Evolutionary conservation across 2,113 vertebrate genomes (phyloP).

Genomic region (Tragulus kanchil): DNA sequence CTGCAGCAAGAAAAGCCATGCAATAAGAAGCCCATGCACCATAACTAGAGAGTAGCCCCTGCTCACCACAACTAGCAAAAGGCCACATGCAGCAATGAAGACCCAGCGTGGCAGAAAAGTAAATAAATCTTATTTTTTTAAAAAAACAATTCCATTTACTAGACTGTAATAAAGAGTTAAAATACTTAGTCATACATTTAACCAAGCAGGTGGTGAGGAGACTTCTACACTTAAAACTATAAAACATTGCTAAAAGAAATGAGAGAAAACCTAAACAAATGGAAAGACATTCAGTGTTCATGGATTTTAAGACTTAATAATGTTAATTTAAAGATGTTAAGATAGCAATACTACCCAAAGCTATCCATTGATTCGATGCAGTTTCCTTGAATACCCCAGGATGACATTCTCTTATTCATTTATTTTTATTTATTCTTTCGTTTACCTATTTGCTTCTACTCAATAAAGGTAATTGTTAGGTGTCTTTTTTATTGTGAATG

Average conservation of each 20-base stretch:
- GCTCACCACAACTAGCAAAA: neutral
- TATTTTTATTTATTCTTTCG: constrained; percentile 38
- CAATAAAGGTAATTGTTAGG: neutral
- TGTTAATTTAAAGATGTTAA: neutral
- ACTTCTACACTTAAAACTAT: neutral
- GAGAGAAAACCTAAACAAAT: neutral
- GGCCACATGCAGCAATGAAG: neutral
- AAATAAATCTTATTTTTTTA: neutral
- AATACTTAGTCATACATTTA: neutral
- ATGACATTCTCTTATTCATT: neutral
- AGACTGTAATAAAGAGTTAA: neutral
- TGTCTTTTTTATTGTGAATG: neutral
- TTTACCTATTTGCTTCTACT: constrained; percentile 17
- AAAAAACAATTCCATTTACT: neutral
- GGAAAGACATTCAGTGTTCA: neutral
- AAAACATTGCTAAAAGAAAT: neutral
- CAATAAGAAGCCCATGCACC: neutral
- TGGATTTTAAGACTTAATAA: neutral
- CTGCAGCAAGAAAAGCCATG: neutral
- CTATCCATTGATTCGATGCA: neutral
- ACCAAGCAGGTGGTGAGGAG: neutral
- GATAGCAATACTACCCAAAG: neutral
- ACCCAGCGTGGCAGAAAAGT: neutral
- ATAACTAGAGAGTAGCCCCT: neutral
- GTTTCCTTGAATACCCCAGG: neutral